These are phyloP conservation scores for Coturnix japonica DNA, from an alignment of 2,113 vertebrate species.

Conservation along the genomic window DNA sequence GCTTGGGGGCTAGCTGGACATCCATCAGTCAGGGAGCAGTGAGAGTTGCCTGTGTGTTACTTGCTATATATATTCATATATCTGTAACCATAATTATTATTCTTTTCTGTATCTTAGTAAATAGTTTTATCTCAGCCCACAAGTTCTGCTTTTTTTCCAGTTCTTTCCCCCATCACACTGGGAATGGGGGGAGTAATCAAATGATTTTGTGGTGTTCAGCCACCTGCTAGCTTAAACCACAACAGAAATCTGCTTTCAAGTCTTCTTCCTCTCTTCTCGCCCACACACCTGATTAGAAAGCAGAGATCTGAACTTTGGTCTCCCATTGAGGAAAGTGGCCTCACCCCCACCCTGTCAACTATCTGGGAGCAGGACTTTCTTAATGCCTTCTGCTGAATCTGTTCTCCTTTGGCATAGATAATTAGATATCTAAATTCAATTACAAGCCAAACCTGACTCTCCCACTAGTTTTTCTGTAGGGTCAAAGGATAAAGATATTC, in stretches of 20 bases:
- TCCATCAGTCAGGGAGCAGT: no score
- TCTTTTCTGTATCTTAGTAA: no score
- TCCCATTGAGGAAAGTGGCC: neutral
- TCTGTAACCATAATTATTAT: no score
- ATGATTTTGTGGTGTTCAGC: no score
- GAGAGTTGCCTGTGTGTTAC: no score
- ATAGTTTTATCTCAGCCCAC: no score
- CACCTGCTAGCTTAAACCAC: no score
- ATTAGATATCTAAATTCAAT: conserved; percentile 28
- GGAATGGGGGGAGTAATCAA: no score
- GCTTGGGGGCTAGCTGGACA: no score
- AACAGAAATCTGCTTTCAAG: conserved; percentile 47
- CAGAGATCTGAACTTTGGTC: neutral
- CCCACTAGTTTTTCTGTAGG: neutral
- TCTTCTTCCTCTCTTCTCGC: neutral
- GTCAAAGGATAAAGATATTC: neutral
- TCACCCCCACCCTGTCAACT: neutral
- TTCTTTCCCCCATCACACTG: no score
- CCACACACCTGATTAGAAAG: conserved; percentile 41
- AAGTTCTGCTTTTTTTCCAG: no score
- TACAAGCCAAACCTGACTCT: conserved; percentile 5
- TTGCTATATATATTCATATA: no score
- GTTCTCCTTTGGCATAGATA: neutral
- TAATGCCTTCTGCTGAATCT: neutral
- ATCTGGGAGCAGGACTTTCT: neutral